Evolutionary conservation across 2,113 vertebrate species (phyloP), one percentile per base, ranked within the genome.

Genomic region (Urocitellus parryii): DNA sequence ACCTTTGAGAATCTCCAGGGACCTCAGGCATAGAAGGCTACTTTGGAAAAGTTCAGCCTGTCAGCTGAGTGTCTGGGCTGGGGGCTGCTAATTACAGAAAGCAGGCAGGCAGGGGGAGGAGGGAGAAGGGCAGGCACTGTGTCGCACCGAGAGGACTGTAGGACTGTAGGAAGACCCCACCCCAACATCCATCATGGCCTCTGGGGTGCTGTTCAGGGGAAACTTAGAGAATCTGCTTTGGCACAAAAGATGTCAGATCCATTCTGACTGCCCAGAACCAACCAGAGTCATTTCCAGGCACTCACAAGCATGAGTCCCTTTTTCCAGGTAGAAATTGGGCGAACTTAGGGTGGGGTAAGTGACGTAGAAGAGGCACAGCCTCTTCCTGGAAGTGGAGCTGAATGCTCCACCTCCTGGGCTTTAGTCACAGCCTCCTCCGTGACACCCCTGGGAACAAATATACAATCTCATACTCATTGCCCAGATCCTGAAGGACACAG

Each of bases 41-140:
- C 51, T 63, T 81, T 88, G 74, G 91, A 92, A 93, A 97, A 96
- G 94, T 94, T 93, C 93, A 96, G 87, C 73, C 96, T 96, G 95
- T 95, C 88, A 88, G 53, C 53, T 39, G 61, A 95, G 89, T 8
- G 27, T 84, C 74, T 58, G 70, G 79, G 82, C 53, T 39, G 51
- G 87, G 42, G 82, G 13, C 51, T 58, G 56, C 73, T 91, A 45
- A 94, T 76, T 72, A 34, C 32, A 72, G 85, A 80, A 37, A 25
- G 14, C 13, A 24, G 25, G 25, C 20, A 29, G 42, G 20, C 25
- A 29, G 42, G 8, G 27, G 0, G 1, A n/a, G 76, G 2, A 17
- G 20, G 37, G 24, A 63, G 58, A 29, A 17, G 32, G 65, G 37
- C 53, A 51, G 34, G 34, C 56, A 13, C 12, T 17, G 1, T 22